Evolutionary conservation across 2,113 vertebrate genomes (phyloP).

Genomic region (Cairina moschata): DNA sequence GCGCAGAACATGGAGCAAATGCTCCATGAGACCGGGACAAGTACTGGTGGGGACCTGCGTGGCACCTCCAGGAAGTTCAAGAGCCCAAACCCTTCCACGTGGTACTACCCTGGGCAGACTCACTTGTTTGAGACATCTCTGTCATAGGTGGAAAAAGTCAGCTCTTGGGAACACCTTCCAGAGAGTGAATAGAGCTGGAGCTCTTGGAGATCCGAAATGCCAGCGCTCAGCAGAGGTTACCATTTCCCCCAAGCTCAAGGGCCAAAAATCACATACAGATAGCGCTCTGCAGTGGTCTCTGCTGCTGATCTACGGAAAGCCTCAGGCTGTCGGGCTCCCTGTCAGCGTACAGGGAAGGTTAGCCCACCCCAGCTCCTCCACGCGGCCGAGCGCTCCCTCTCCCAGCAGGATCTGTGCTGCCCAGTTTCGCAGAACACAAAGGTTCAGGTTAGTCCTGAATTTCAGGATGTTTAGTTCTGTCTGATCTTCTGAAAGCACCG

Average conservation of each 20-base stretch:
- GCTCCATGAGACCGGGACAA: background rate
- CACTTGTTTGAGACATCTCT: background rate
- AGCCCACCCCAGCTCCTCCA: background rate
- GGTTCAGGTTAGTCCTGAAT: constrained; percentile 57
- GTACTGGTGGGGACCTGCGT: fast-evolving
- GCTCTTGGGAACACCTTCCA: fast-evolving
- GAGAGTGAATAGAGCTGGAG: fast-evolving
- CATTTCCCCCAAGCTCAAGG: background rate
- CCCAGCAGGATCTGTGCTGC: background rate
- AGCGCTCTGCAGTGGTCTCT: background rate
- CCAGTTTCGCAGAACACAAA: background rate
- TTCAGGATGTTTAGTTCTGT: background rate
- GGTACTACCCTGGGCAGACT: background rate
- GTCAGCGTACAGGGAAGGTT: background rate
- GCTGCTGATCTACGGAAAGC: background rate
- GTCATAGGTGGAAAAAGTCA: background rate
- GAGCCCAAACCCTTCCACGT: background rate
- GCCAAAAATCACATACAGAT: background rate
- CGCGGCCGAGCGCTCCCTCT: background rate
- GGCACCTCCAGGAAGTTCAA: background rate
- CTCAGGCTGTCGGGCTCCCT: background rate
- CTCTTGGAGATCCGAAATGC: background rate
- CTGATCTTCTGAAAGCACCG: constrained; percentile 25
- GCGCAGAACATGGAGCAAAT: background rate
- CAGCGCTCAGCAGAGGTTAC: background rate